Evolutionary conservation across 2,113 vertebrate genomes (phyloP).

Genomic region (Callocephalon fimbriatum): DNA sequence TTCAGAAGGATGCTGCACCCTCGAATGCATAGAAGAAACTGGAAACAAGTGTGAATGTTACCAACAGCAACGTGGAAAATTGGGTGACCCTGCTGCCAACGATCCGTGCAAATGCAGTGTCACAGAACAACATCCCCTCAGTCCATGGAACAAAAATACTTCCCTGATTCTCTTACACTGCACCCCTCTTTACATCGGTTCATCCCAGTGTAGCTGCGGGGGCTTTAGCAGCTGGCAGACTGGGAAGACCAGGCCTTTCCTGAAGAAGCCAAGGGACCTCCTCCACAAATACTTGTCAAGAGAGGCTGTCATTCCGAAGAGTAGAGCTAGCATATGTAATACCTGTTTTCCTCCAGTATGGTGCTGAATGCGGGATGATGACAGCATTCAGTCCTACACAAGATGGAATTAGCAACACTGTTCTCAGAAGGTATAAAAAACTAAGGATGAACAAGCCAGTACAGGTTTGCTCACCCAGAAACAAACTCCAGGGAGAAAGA

Average conservation of each 20-base stretch:
- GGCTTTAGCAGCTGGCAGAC: background rate
- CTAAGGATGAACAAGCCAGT: background rate
- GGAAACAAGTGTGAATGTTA: background rate
- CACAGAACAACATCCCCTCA: background rate
- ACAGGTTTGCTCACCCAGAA: background rate
- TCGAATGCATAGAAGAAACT: background rate
- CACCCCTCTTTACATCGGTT: background rate
- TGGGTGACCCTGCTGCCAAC: background rate
- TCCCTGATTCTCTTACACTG: background rate
- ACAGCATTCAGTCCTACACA: background rate
- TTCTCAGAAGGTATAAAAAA: background rate
- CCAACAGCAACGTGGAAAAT: background rate
- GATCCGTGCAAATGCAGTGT: fast-evolving
- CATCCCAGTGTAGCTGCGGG: background rate
- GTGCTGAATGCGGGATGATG: background rate
- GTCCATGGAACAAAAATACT: background rate
- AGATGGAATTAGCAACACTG: background rate
- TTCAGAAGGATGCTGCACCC: background rate
- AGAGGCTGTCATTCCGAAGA: background rate
- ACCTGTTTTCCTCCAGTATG: fast-evolving
- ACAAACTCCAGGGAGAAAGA: background rate
- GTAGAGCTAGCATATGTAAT: background rate
- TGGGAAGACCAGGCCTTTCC: background rate
- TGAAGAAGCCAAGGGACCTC: background rate
- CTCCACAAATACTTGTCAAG: background rate